Percentiles rank a stretch among this genome's conserved stretches.
Evolutionary conservation across 1,140 invertebrate species (phyloP).

Genomic region (Caenorhabditis brenneri): DNA sequence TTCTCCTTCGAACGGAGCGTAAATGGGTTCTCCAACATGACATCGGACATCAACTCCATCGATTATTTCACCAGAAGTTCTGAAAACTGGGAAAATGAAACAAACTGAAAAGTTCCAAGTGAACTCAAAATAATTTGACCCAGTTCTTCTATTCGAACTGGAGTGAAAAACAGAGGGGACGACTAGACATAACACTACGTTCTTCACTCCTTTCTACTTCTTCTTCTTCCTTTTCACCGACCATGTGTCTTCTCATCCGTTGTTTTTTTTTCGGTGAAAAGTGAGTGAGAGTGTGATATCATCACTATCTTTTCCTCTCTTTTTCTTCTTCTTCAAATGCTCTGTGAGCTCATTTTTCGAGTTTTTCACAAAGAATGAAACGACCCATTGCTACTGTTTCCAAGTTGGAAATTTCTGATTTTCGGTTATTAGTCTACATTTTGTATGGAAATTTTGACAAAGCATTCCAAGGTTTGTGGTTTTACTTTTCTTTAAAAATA

Average conservation of each 20-base stretch:
- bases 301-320: conserved; percentile 8
- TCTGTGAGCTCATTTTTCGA: background rate
- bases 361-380: conserved; percentile 25
- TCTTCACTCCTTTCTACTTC: too few species aligned
- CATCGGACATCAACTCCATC: conserved; percentile 66
- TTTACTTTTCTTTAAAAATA: too few species aligned
- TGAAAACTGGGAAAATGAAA: conserved; percentile 52
- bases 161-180: too few species aligned
- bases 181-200: too few species aligned
- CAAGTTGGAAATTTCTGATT: conserved; percentile 31
- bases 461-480: conserved; percentile 2
- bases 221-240: background rate
- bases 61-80: conserved; percentile 61
- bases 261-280: conserved; percentile 22
- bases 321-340: background rate
- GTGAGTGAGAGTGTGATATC: conserved; percentile 12
- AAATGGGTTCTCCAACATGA: conserved; percentile 54
- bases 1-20: conserved; percentile 67
- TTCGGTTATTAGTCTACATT: background rate
- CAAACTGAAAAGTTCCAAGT: too few species aligned
- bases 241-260: conserved; percentile 7
- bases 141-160: too few species aligned
- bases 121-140: too few species aligned
- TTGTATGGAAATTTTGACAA: conserved; percentile 33
- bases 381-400: conserved; percentile 31